Evolutionary conservation across 23 tunicate species (phyloP), one percentile per base, ranked within the genome.

Genomic region (Trididemnum nubilum): DNA sequence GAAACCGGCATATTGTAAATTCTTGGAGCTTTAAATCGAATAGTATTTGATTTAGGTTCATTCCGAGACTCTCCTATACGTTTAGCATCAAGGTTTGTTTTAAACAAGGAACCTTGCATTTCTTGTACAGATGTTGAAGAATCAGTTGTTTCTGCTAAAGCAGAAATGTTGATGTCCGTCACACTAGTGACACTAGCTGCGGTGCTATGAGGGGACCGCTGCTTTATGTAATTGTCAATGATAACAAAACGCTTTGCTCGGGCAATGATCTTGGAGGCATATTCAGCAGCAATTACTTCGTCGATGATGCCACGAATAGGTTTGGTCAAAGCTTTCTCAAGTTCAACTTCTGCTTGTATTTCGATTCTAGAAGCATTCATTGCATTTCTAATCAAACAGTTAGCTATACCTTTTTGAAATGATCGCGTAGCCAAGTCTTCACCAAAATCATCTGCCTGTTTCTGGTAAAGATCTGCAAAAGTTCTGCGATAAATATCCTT

Each of bases 221-320:
- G 15, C 65, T 65, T 51, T 22, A 88, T 66, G 71, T 58, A 88
- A 15, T 76, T 66, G 72, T 90, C 71, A 19, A 90, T 73, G 9
- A 90, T 90, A 0, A 85, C 15, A 1, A 35, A 9, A 32, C 96
- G 81, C 36, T 83, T 54, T 1, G 74, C 96, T 50, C 59, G 71
- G 2, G 33, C 35, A 50, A 90, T n/a, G n/a, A n/a, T n/a, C n/a
- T n/a, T n/a, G n/a, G n/a, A n/a, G n/a, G n/a, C n/a, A 44, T 59
- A 44, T 7, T 32, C 77, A 24, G 63, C 77, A 50, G 87, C 87
- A 25, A 86, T 38, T 36, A 54, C 52, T 32, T 39, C 73, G 1
- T 81, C 51, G 21, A 69, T 79, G 7, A 27, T 52, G 4, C 54
- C 81, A 30, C 44, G 22, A 15, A 85, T 81, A 35, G 64, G 80